Base-by-base conservation (phyloP, 2,113 vertebrate genomes). In the Lophochroa leadbeateri region DNA sequence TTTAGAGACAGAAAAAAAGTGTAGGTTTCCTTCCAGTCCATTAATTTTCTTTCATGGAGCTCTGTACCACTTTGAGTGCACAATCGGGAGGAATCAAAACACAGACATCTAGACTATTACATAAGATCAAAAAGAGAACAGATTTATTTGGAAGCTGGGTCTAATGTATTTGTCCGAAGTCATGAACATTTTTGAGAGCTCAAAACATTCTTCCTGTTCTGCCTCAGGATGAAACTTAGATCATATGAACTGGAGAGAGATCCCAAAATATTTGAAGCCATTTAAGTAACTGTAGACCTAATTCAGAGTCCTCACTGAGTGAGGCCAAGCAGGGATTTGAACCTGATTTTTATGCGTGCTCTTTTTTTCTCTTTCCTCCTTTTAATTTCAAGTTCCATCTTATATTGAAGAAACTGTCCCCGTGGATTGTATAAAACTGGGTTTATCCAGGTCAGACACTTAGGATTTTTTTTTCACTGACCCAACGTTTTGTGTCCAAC, bases 261-360 rank as follows among this genome's bases (percentile, higher is more conserved):
- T 78, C 80, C 80, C 69, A 47, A 77, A 95, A 83, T 83, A 88
- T 70, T 67, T 90, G 80, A 86, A 90, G 76, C 64, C 50, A 3
- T 83, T 74, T 24, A 21, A 80, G 79, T 57, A 46, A 67, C 27
- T 63, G 46, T 10, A 43, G 88, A 80, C 76, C 60, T 74, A 33
- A 78, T 83, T 94, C 88, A 19, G 4, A 72, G 58, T 29, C 88
- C 49, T 83, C 49, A 68, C 50, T 2, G 19, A 72, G 79, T 15
- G 63, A 94, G 88, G 76, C 92, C 71, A 92, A 75, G 80, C 71
- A 90, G 76, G 76, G 76, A 70, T 88, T 70, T 67, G 63, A 96
- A 84, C 76, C n/a, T 57, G 92, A 80, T 77, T 63, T 88, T 90
- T 47, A 21, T 87, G 37, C 0, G 0, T 1, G 2, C 28, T 71